Base-by-base conservation (phyloP, 2,888 invertebrate species). In the Trachelus iudaicus region DNA sequence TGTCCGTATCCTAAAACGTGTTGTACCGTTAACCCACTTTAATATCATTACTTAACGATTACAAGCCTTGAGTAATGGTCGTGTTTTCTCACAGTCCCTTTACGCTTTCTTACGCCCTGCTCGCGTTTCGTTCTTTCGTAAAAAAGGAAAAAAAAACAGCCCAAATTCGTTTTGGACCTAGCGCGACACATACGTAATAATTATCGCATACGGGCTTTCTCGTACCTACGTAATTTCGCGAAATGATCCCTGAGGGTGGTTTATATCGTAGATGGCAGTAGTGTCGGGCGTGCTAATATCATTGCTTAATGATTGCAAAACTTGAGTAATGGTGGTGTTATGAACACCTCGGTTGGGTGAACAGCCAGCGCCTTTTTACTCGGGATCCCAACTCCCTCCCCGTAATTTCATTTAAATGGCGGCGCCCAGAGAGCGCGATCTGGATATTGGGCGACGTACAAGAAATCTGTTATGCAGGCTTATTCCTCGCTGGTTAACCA, bases 251-350 rank as follows among this genome's bases (percentile, higher is more conserved):
- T 9, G 0, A 56, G 56, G 56, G 23, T 23, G 56, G 56, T 56
- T 56, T 6, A 23, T 56, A 56, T 56, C 56, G 56, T 56, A 56
- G 56, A 23, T 56, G 56, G 56, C 56, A 56, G 56, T 2, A 56
- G 56, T 1, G 56, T 77, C 76, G 73, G 4, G 33, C 73, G 69
- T 73, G 73, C 37, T 74, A 75, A 79, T 69, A 76, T 79, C 71
- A 79, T 77, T 77, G 73, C 77, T 73, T 77, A 75, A 79, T 71
- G 75, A 79, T 76, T 76, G 76, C 77, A 81, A 84, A 83, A 80
- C 83, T 87, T 87, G 87, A 87, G 84, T 88, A 87, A 88, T 84
- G 86, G 87, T 79, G 80, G 79, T 87, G 84, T 87, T 87, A 84
- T 87, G 85, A 85, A 85, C 82, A 83, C 82, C 82, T 83, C 78